Evolutionary conservation across 2,888 invertebrate genomes (phyloP).

Genomic region (Sarcophaga variegata): DNA sequence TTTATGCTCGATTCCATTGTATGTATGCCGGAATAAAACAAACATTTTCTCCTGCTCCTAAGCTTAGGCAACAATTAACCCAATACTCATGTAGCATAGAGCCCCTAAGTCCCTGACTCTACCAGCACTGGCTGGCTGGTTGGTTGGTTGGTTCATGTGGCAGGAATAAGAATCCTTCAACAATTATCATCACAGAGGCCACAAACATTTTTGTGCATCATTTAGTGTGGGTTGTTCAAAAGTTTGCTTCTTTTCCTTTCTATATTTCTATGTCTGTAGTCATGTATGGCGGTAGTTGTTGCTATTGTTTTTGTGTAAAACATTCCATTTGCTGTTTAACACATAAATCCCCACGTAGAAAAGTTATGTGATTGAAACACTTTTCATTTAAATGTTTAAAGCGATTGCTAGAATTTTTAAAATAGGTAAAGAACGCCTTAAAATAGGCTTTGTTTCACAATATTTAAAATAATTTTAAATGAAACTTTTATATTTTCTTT

Average conservation of each 20-base stretch:
- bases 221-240: constrained; percentile 55
- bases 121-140: not conserved
- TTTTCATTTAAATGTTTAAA: not conserved
- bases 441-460: too few relatives aligned
- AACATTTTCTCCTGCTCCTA: constrained; percentile 53
- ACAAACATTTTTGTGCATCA: constrained; percentile 67
- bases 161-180: constrained; percentile 52
- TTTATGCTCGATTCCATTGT: not conserved
- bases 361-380: constrained; percentile 24
- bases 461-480: too few relatives aligned
- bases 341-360: not conserved
- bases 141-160: not conserved
- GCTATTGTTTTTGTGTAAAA: constrained; percentile 43
- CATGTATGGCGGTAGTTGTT: not conserved
- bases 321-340: constrained; percentile 44
- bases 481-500: too few relatives aligned
- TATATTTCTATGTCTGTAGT: constrained; percentile 21
- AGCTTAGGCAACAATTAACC: constrained; percentile 47
- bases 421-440: too few relatives aligned
- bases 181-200: constrained; percentile 67
- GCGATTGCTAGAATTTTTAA: not conserved
- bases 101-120: too few relatives aligned
- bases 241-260: constrained; percentile 3
- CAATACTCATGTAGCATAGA: not conserved
- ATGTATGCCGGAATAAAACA: constrained; percentile 24